These are phyloP conservation scores for Ctena decussata DNA, from an alignment of 2,888 invertebrate species.

Conservation along the genomic window DNA sequence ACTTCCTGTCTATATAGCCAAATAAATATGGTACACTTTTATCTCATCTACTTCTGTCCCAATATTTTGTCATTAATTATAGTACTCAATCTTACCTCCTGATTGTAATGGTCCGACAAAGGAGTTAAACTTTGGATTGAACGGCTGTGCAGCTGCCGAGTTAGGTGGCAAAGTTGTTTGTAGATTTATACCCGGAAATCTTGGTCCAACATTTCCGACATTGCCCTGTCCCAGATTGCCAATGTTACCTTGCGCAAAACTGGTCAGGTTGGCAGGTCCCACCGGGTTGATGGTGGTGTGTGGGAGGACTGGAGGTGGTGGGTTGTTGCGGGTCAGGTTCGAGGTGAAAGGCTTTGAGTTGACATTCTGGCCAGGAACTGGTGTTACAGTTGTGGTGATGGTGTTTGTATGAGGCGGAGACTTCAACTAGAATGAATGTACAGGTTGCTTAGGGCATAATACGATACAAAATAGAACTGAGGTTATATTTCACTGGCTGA, in stretches of 20 bases:
- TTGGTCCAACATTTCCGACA: conserved; percentile 35
- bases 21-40: no score
- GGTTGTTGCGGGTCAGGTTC: conserved; percentile 66
- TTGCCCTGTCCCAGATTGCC: not conserved
- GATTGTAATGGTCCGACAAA: conserved; percentile 28
- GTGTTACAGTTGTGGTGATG: conserved; percentile 34
- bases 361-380: conserved; percentile 70
- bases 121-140: conserved; percentile 55
- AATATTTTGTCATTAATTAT: no score
- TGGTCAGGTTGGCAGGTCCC: not conserved
- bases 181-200: conserved; percentile 63
- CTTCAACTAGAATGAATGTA: conserved; percentile 77
- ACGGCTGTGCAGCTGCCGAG: conserved; percentile 38
- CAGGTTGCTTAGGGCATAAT: no score
- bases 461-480: no score
- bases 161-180: conserved; percentile 41
- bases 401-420: conserved; percentile 66
- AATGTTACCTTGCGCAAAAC: not conserved
- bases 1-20: no score
- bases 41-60: no score
- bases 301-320: conserved; percentile 34
- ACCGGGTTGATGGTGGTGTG: not conserved
- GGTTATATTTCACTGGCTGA: no score
- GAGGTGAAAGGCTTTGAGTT: conserved; percentile 74
- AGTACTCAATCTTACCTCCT: not conserved